phyloP scores from a whole-genome alignment of 2,888 invertebrate genomes.

The Agrochola circellaris region DNA sequence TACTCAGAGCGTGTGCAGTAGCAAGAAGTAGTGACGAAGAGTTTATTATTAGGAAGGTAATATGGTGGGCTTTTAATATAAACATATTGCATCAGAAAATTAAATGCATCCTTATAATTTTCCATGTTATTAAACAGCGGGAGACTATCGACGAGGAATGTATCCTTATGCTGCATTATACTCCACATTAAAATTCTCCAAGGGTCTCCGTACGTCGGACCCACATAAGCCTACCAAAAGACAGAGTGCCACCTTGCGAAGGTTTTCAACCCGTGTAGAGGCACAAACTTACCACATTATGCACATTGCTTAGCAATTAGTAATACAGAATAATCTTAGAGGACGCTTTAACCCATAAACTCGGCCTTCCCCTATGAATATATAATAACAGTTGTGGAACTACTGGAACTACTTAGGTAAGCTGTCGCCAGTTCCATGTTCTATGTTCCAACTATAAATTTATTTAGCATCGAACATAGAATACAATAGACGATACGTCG shows the following conservation, averaged over 20 bases:
- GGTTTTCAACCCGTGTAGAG: conserved; percentile 14
- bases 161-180: conserved; percentile 27
- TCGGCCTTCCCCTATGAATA: conserved; percentile 69
- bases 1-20: conserved; percentile 64
- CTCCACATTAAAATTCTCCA: conserved; percentile 13
- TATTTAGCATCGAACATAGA: conserved; percentile 69
- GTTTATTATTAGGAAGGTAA: conserved; percentile 27
- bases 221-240: conserved; percentile 32
- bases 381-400: conserved; percentile 70
- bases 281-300: conserved; percentile 51
- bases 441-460: conserved; percentile 67
- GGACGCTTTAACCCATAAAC: conserved; percentile 63
- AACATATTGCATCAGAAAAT: conserved; percentile 22
- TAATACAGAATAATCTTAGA: conserved; percentile 59
- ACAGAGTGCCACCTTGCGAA: conserved; percentile 11
- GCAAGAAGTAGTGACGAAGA: conserved; percentile 13
- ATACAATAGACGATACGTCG: too few relatives aligned
- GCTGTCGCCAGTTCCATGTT: conserved; percentile 67
- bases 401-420: conserved; percentile 67
- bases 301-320: conserved; percentile 55
- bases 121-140: background rate
- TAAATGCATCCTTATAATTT: background rate
- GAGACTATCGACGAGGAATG: conserved; percentile 7
- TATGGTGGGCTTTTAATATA: conserved; percentile 30
- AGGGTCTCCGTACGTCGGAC: background rate